Conservation (phyloP, 2,113 vertebrate genomes). For the Cathartes aura region DNA sequence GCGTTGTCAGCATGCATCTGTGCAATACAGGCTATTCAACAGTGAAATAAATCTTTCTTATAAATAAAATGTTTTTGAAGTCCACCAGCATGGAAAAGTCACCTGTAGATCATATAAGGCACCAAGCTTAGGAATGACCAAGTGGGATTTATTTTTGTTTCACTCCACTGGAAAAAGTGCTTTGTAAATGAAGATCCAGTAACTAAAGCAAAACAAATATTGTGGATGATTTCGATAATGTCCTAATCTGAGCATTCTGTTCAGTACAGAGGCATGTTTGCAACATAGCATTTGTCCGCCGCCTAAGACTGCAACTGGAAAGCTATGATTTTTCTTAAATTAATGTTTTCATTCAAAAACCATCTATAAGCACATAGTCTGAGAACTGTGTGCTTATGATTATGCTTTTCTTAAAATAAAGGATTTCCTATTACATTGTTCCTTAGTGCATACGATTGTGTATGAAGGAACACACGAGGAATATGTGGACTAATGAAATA, state of each 20-base stretch:
- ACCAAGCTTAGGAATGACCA: neutral
- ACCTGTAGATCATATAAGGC: neutral
- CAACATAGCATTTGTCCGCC: neutral
- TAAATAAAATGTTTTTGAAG: neutral
- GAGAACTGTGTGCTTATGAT: neutral
- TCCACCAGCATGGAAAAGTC: neutral
- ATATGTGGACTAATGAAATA: neutral
- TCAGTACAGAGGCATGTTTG: neutral
- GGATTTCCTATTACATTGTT: neutral
- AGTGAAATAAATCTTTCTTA: neutral
- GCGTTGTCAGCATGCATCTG: neutral
- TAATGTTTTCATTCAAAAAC: neutral
- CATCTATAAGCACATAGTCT: neutral
- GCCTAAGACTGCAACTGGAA: neutral
- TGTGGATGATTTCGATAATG: neutral
- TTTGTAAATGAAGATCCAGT: neutral
- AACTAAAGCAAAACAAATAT: neutral
- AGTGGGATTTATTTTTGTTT: neutral
- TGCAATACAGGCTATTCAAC: neutral
- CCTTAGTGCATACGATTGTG: fast-evolving
- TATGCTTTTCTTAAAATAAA: neutral
- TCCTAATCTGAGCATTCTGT: neutral
- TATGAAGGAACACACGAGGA: neutral
- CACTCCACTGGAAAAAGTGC: neutral
- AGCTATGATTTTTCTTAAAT: neutral